A percentile compares a stretch with the other conserved stretches of the same genome.
Conservation (phyloP, 2,113 vertebrate genomes). For the Stigmatopora nigra region DNA sequence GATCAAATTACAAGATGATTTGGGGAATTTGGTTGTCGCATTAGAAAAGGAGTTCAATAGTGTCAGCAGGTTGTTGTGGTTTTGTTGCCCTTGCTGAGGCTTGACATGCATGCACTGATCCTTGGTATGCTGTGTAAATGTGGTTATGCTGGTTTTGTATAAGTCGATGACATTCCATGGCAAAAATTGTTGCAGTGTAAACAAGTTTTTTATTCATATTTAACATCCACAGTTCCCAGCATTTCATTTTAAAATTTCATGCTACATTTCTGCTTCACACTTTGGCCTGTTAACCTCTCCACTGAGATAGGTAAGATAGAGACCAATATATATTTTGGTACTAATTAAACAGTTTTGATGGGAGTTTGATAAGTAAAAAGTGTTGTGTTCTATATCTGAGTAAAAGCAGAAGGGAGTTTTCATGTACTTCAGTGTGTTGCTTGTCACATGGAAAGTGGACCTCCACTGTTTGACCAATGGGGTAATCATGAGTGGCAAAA, state of each 20-base stretch:
- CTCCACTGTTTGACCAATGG: not conserved
- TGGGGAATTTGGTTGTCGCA: not conserved
- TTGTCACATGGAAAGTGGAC: conserved; percentile 8
- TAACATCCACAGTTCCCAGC: not conserved
- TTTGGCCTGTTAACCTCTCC: not conserved
- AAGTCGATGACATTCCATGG: not conserved
- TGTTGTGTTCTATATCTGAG: not conserved
- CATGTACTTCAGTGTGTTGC: conserved; percentile 7
- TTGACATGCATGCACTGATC: conserved; percentile 18
- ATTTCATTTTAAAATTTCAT: not conserved
- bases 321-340: not conserved
- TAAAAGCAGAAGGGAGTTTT: not conserved
- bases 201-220: not conserved
- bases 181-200: not conserved
- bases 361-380: not conserved
- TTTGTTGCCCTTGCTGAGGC: conserved; percentile 11
- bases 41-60: not conserved
- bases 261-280: not conserved
- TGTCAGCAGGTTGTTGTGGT: not conserved
- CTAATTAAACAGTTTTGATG: conserved; percentile 9
- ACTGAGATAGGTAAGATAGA: not conserved
- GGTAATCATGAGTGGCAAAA: not conserved
- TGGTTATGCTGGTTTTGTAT: not conserved
- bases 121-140: conserved; percentile 11
- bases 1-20: not conserved